Base-by-base conservation (phyloP, 1,140 invertebrate species). In the Mizuhopecten yessoensis region DNA sequence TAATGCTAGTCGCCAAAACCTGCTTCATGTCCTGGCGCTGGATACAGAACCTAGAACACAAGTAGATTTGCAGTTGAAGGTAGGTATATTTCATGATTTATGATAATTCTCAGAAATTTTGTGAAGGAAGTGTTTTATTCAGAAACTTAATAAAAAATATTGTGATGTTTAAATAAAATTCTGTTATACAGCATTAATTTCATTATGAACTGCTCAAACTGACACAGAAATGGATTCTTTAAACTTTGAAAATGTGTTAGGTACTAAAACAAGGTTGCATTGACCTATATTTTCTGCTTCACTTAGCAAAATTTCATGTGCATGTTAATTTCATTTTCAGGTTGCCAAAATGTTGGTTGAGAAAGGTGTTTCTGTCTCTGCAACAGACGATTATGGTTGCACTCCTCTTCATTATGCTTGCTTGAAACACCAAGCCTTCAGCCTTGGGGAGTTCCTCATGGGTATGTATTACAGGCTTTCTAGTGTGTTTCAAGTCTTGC, bases 361-460 rank as follows among this genome's bases (percentile, higher is more conserved):
- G 45, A 94, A 95, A 23, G 95, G 94, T 34, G 94, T 96, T 17
- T 94, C 94, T 88, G 34, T 95, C 11, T 93, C 88, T 75, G 87
- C 89, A 29, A 87, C 89, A 34, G 97, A 97, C 94, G 95, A 95
- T n/a, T 94, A 95, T 93, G 95, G 96, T 2, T 96, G 96, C 87
- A 96, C 95, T 49, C 95, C 97, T n/a, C 89, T 97, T 3, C 96
- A 96, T 75, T 97, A 97, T 95, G 96, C 96, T 39, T 96, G 96
- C 89, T 93, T 97, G 5, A 95, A 95, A 45, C 95, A 96, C 88
- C 96, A 97, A 92, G 92, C 94, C 45, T 93, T 93, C 39, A 75
- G 91, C 15, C 92, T 96, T 13, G 95, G 93, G 23, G 93, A 95
- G 34, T 96, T 95, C 91, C 94, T 96, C 87, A 91, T 95, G 34